phyloP scores from a whole-genome alignment of 2,888 invertebrate species.

The Horisme vitalbata region DNA sequence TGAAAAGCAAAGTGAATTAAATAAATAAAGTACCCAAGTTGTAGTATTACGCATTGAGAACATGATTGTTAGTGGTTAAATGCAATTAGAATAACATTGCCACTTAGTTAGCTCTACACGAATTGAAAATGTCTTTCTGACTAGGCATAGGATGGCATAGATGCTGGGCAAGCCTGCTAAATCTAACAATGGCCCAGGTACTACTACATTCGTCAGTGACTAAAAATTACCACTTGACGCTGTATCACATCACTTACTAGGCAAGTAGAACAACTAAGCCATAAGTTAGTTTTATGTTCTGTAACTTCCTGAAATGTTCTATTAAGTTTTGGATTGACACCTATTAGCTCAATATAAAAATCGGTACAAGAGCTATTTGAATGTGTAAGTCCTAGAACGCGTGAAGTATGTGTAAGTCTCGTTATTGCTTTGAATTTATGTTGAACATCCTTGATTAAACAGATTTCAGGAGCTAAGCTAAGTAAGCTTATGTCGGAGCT shows the following conservation, averaged over 20 bases:
- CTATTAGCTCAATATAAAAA: conserved; percentile 1
- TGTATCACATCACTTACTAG: no score
- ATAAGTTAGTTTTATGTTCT: background rate
- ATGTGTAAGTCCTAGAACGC: conserved; percentile 11
- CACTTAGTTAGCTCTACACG: no score
- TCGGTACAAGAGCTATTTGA: conserved; percentile 10
- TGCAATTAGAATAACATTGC: no score
- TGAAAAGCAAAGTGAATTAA: background rate
- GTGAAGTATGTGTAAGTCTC: conserved; percentile 7
- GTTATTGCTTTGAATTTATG: conserved; percentile 5
- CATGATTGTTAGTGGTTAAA: background rate
- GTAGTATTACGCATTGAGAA: background rate
- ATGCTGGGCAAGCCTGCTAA: no score
- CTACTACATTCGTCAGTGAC: no score
- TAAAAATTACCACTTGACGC: no score
- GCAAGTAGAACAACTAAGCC: no score
- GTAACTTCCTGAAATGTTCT: background rate
- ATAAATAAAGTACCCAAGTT: background rate
- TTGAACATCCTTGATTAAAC: conserved; percentile 9
- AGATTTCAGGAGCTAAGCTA: conserved; percentile 2
- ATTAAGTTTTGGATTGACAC: conserved; percentile 7
- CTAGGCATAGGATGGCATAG: no score
- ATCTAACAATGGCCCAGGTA: no score
- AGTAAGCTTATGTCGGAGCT: conserved; percentile 1
- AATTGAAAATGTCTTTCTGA: no score